These are phyloP conservation scores for Anoplius nigerrimus DNA, from an alignment of 2,888 invertebrate genomes.

Conservation along the genomic window DNA sequence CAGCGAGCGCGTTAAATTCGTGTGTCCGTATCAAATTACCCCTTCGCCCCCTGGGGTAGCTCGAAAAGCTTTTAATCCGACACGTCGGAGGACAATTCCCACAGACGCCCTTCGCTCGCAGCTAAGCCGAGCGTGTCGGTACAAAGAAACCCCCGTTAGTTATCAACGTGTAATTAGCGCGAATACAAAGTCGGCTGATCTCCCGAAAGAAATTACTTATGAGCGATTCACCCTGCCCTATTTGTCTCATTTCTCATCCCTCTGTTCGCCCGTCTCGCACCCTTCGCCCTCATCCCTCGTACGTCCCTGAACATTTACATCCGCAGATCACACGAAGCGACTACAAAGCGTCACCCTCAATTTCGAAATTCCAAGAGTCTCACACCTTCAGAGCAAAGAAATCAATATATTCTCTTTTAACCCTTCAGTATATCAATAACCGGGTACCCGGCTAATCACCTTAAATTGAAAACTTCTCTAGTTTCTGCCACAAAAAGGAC, in stretches of 20 bases:
- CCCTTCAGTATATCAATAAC: too few relatives aligned
- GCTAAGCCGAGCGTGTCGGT: neutral
- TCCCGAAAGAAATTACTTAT: slow-evolving; percentile 28
- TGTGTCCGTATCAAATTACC: slow-evolving; percentile 34
- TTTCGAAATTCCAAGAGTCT: too few relatives aligned
- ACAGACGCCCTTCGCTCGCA: neutral
- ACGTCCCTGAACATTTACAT: neutral
- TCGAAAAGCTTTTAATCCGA: slow-evolving; percentile 44
- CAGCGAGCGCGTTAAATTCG: slow-evolving; percentile 27
- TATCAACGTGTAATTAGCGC: slow-evolving; percentile 62
- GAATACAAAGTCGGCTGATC: slow-evolving; percentile 5
- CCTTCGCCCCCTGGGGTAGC: slow-evolving; percentile 15
- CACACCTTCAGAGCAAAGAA: too few relatives aligned
- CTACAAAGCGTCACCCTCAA: too few relatives aligned
- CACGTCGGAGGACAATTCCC: slow-evolving; percentile 47
- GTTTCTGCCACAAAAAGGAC: too few relatives aligned
- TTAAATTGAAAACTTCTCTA: too few relatives aligned
- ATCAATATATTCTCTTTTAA: too few relatives aligned
- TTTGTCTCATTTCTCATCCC: neutral
- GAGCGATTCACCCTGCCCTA: slow-evolving; percentile 18
- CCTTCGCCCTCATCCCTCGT: slow-evolving; percentile 6
- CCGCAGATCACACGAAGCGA: too few relatives aligned
- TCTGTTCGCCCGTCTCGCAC: neutral
- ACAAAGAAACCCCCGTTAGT: slow-evolving; percentile 60
- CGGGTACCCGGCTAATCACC: too few relatives aligned